phyloP scores from a whole-genome alignment of 1,140 invertebrate genomes.

The Leucophenga varia region DNA sequence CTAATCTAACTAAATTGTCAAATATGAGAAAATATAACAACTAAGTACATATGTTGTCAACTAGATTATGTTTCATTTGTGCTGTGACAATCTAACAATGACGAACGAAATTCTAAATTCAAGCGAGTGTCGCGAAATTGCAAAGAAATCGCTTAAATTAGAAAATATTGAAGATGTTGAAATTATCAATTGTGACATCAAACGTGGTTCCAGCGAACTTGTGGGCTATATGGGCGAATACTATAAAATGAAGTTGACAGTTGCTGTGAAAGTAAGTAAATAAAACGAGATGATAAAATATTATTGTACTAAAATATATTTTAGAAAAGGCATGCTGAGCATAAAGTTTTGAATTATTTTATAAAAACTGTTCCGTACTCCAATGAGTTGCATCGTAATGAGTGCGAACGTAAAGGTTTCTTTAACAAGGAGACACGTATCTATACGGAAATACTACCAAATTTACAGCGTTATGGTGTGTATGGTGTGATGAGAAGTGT shows the following conservation, averaged over 20 bases:
- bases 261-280: too few relatives aligned
- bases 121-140: slow-evolving; percentile 29
- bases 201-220: slow-evolving; percentile 27
- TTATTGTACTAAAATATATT: not conserved
- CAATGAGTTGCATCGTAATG: slow-evolving; percentile 32
- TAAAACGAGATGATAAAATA: too few relatives aligned
- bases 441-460: slow-evolving; percentile 31
- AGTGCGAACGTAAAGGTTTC: slow-evolving; percentile 44
- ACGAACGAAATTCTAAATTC: slow-evolving; percentile 18
- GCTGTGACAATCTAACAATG: too few relatives aligned
- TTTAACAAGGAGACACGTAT: slow-evolving; percentile 34
- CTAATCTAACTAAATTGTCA: too few relatives aligned
- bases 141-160: slow-evolving; percentile 18
- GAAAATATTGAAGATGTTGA: slow-evolving; percentile 15
- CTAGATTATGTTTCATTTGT: too few relatives aligned
- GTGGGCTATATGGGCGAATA: slow-evolving; percentile 50
- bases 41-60: too few relatives aligned
- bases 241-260: too few relatives aligned
- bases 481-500: not conserved
- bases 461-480: slow-evolving; percentile 42
- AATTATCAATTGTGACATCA: slow-evolving; percentile 15
- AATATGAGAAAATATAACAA: too few relatives aligned
- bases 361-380: slow-evolving; percentile 35
- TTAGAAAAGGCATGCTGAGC: too few relatives aligned
- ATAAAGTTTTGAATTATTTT: slow-evolving; percentile 33